These are phyloP conservation scores for Aelia acuminata DNA, from an alignment of 2,888 invertebrate species.

Conservation along the genomic window DNA sequence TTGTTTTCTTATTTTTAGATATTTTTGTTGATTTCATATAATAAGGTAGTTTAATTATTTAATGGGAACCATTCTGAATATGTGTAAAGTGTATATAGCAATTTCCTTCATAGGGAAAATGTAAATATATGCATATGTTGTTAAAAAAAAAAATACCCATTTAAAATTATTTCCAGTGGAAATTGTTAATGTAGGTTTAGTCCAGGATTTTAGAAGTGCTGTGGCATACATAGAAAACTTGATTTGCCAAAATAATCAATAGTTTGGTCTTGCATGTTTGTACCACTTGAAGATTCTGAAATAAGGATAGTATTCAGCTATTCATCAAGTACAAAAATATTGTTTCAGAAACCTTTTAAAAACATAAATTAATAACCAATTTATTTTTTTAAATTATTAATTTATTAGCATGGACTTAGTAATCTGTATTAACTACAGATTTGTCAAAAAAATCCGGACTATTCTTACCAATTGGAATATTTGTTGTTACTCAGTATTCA, in stretches of 20 bases:
- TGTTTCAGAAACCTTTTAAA: background rate
- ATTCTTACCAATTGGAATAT: background rate
- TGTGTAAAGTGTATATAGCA: slow-evolving; percentile 24
- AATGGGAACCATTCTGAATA: slow-evolving; percentile 19
- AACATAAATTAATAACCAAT: background rate
- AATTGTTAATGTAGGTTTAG: background rate
- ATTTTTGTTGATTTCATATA: slow-evolving; percentile 15
- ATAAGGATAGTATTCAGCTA: background rate
- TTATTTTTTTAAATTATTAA: background rate
- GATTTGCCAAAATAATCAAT: background rate
- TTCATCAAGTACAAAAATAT: background rate
- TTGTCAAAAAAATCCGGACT: background rate
- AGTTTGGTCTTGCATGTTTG: background rate
- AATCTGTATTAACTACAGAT: background rate
- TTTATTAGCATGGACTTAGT: background rate
- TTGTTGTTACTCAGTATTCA: slow-evolving; percentile 37
- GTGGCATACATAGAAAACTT: background rate
- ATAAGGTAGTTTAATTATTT: slow-evolving; percentile 11
- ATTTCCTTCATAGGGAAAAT: slow-evolving; percentile 19
- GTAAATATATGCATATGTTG: slow-evolving; percentile 30
- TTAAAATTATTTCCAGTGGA: background rate
- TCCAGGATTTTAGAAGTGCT: background rate
- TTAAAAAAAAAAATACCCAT: background rate
- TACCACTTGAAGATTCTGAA: background rate
- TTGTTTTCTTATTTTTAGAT: background rate